Evolutionary conservation across 64 coral and sea anemone genomes (phyloP), one percentile per base, ranked within the genome.

Genomic region (Pachyseris speciosa): DNA sequence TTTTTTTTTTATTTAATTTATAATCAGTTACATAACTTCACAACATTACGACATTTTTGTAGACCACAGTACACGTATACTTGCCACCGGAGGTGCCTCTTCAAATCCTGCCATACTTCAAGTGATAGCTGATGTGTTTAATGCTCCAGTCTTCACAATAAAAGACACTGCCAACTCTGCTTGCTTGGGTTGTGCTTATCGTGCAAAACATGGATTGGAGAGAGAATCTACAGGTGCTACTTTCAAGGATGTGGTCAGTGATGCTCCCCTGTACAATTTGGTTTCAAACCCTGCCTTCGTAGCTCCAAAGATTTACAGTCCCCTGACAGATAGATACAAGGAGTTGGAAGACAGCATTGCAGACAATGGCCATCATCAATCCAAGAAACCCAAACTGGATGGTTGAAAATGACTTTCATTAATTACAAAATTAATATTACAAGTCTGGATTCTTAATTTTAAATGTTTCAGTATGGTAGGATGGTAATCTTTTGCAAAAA

Each of bases 61-160:
- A 98, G 96, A 78, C 39, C 52, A 68, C 32, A 80, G 45, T 0
- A 93, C 96, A n/a, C 78, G 86, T 31, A 83, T 98, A 16, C 38
- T 98, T n/a, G 96, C 96, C 26, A 98, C 96, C 9, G 96, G 96
- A 9, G 96, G 96, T 36, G 96, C 96, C 29, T 98, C 96, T 0
- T 92, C 94, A 69, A 98, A 98, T 94, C 42, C 67, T 22, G 59
- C 90, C 65, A 98, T 98, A 32, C 93, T 98, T 61, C 93, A 93
- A 80, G 93, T 98, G n/a, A 9, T 98, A 19, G 84, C 93, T 16
- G 93, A 98, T 36, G 80, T 98, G 3, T 98, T 98, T 53, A 78
- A 98, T 34, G 96, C 93, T 19, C 96, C 93, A 12, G 96, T 98
- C 2, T 98, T 74, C 29, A 95, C 93, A 13, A 95, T 98, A 16